Base-by-base conservation (phyloP, 1,140 invertebrate species). In the Proales similis region DNA sequence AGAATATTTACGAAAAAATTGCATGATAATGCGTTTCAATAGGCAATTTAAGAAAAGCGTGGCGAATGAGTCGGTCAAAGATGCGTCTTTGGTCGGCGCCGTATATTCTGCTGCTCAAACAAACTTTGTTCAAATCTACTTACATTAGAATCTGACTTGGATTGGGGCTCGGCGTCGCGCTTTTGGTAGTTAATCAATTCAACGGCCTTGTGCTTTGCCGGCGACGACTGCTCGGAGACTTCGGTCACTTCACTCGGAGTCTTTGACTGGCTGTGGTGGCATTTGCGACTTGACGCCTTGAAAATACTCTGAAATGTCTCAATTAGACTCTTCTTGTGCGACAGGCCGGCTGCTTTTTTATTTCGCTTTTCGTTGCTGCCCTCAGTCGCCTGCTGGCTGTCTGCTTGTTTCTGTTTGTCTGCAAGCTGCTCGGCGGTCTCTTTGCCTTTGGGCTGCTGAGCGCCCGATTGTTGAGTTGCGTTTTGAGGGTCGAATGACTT, bases 241-340 rank as follows among this genome's bases (percentile, higher is more conserved):
- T 17, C 42, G 22, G 42, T 33, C 3, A 42, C 51, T 24, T 57
- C 36, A 26, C 2, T 43, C 0, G 49, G 42, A 7, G 19, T 39
- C 9, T 36, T 36, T 14, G 33, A 36, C 9, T 36, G 33, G 33
- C 33, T 36, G 9, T 36, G 9, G 39, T 57, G 39, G 19, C 32
- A 42, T 5, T 22, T 12, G 6, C 36, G 45, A 57, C 45, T 14
- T 2, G 19, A 17, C 17, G 51, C 39, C 17, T 57, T 57, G 51
- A 57, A 57, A n/a, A 57, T 29, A 42, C 45, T 57, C 19, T 57
- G 51, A 57, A 57, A 57, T 42, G 39, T 57, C 19, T 42, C 51
- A 42, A 57, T 57, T 12, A 57, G 32, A n/a, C 51, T 26, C 30
- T 57, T 57, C 12, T n/a, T 57, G 20, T 57, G 33, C 27, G 38